phyloP scores from a whole-genome alignment of 2,113 vertebrate species.

The Cavia porcellus region DNA sequence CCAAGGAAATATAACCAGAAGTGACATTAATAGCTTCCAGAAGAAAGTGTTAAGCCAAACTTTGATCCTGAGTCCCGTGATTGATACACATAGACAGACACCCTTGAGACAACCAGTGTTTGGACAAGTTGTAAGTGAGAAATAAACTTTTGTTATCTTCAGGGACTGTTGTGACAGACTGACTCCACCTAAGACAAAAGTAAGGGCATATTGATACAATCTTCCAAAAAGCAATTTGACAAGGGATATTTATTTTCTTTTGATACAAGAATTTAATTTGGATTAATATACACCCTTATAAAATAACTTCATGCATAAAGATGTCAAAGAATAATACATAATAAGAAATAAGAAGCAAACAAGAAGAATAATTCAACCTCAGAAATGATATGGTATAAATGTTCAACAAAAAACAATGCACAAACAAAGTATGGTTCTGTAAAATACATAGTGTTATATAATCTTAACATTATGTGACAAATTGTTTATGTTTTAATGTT shows the following conservation, averaged over 20 bases:
- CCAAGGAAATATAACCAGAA: not conserved
- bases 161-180: no score
- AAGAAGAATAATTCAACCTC: not conserved
- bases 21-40: not conserved
- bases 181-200: not conserved
- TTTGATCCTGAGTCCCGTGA: not conserved
- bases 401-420: not conserved
- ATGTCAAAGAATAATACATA: not conserved
- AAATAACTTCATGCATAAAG: not conserved
- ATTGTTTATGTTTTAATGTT: not conserved
- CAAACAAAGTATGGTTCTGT: not conserved
- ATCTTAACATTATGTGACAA: not conserved
- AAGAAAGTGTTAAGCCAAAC: conserved; percentile 71
- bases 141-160: not conserved
- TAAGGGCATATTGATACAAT: not conserved
- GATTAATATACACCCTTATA: not conserved
- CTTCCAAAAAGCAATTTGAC: conserved; percentile 68
- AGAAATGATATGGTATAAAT: not conserved
- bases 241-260: not conserved
- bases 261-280: not conserved
- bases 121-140: not conserved
- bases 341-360: not conserved
- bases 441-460: not conserved
- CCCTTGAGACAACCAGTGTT: not conserved
- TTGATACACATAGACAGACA: not conserved